Percentiles rank a stretch among this genome's conserved stretches.
Evolutionary conservation across 2,888 invertebrate genomes (phyloP).

Genomic region (Herminia tarsipennalis): DNA sequence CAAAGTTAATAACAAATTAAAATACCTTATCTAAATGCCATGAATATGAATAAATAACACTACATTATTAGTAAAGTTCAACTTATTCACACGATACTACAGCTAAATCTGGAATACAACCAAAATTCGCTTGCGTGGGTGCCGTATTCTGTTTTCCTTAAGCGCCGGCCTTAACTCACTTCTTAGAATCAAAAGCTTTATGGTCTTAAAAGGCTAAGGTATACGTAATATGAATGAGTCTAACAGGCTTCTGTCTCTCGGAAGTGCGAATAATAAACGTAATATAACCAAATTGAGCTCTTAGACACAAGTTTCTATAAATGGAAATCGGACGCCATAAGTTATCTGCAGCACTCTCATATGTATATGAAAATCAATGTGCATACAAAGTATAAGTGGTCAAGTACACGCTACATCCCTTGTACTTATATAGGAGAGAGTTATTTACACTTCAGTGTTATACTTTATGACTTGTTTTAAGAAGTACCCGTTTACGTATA

Average conservation of each 20-base stretch:
- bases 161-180: slow-evolving; percentile 46
- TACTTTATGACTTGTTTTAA: slow-evolving; percentile 22
- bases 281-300: no score
- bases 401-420: no score
- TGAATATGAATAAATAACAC: slow-evolving; percentile 17
- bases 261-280: slow-evolving; percentile 32
- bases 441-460: slow-evolving; percentile 14
- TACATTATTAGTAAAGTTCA: slow-evolving; percentile 32
- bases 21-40: slow-evolving; percentile 7
- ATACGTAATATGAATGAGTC: slow-evolving; percentile 39
- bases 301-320: slow-evolving; percentile 4
- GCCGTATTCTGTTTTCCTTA: slow-evolving; percentile 59
- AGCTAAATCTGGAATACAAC: slow-evolving; percentile 39
- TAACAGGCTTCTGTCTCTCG: slow-evolving; percentile 19
- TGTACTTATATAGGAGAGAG: slow-evolving; percentile 8
- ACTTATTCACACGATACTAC: slow-evolving; percentile 50
- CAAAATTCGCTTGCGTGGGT: slow-evolving; percentile 52
- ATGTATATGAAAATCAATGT: slow-evolving; percentile 7
- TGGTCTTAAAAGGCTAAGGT: slow-evolving; percentile 28
- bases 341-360: slow-evolving; percentile 11
- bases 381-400: slow-evolving; percentile 1
- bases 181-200: slow-evolving; percentile 48
- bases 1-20: no score
- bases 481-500: slow-evolving; percentile 22
- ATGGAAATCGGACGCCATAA: slow-evolving; percentile 21